Percentiles rank a stretch among this genome's conserved stretches.
Evolutionary conservation across 2,797 vertebrate species (phyloP).

Genomic region (Psittacula echo): DNA sequence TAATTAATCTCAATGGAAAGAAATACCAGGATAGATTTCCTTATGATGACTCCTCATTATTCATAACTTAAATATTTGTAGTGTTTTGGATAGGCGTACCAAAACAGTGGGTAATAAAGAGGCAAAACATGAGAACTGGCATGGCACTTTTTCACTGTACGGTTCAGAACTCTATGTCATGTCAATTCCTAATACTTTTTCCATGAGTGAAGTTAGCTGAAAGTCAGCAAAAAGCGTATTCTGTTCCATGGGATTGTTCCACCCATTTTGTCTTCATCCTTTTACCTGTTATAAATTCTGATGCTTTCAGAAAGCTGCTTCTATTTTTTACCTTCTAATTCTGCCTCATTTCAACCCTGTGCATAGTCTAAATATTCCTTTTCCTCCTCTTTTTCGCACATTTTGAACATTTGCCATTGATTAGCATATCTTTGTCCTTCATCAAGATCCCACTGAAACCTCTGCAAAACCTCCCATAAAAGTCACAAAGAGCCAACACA

Average conservation of each 20-base stretch:
- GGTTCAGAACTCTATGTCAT: background rate
- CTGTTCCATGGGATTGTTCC: background rate
- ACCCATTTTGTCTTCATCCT: background rate
- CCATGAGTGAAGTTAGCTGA: background rate
- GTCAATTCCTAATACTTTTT: background rate
- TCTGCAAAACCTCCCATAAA: background rate
- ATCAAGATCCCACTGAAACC: background rate
- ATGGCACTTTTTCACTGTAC: background rate
- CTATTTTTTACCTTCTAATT: background rate
- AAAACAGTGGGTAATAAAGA: background rate
- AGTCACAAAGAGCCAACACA: background rate
- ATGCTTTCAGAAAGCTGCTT: background rate
- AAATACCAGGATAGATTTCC: conserved; percentile 41
- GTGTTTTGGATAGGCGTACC: background rate
- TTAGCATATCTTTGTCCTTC: background rate
- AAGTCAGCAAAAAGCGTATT: background rate
- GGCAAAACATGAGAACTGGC: background rate
- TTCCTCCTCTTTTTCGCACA: background rate
- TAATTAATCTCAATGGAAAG: conserved; percentile 62
- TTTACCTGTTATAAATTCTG: background rate
- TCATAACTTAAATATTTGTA: conserved; percentile 62
- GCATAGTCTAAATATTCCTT: background rate
- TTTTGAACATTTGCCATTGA: conserved; percentile 3
- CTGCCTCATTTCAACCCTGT: background rate
- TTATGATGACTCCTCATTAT: conserved; percentile 40